phyloP scores from a whole-genome alignment of 1,140 invertebrate species.

The fruit fly (Drosophila melanogaster) region Release_6_plus_ISO1_MT NC_004354.4:5651001-5651500 shows the following conservation, averaged over 20 bases:
- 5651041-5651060: not conserved
- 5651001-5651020: not conserved
- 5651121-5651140: no score
- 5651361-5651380: slow-evolving; percentile 20
- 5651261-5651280: slow-evolving; percentile 18
- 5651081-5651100: not conserved
- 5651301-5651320: slow-evolving; percentile 11
- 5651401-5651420: slow-evolving; percentile 44
- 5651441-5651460: slow-evolving; percentile 47
- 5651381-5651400: slow-evolving; percentile 28
- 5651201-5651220: not conserved
- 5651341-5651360: not conserved
- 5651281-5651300: slow-evolving; percentile 32
- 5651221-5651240: slow-evolving; percentile 34
- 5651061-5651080: not conserved
- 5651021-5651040: no score
- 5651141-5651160: no score
- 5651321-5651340: not conserved
- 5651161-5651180: not conserved
- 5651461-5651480: slow-evolving; percentile 36
- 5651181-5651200: not conserved
- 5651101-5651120: no score
- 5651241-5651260: slow-evolving; percentile 35
- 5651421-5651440: slow-evolving; percentile 22
- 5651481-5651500: slow-evolving; percentile 35